Evolutionary conservation across 2,113 vertebrate species (phyloP).

Genomic region (Probosciger aterrimus): DNA sequence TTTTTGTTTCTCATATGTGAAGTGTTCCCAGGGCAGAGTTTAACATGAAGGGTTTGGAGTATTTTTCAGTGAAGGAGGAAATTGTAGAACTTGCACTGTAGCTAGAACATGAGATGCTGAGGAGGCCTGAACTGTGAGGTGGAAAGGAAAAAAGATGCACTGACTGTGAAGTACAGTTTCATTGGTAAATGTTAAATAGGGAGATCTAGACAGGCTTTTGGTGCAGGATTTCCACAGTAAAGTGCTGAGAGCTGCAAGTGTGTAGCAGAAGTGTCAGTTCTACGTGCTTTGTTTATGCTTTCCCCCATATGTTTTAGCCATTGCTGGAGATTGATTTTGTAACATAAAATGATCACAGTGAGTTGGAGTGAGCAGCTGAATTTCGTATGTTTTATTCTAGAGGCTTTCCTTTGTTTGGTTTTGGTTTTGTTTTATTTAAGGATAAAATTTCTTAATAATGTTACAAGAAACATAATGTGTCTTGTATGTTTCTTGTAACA

Average conservation of each 20-base stretch:
- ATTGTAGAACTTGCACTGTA: neutral
- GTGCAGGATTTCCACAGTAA: neutral
- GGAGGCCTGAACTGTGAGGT: neutral
- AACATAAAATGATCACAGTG: neutral
- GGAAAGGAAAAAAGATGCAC: neutral
- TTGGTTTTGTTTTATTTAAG: neutral
- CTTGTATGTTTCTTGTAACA: no score
- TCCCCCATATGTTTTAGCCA: accelerated
- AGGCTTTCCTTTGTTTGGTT: accelerated
- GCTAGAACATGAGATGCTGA: neutral
- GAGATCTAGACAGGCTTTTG: neutral
- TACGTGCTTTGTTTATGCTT: neutral
- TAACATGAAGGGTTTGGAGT: neutral
- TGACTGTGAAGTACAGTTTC: neutral
- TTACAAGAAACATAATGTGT: neutral
- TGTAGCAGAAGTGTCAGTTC: neutral
- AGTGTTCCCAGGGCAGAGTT: neutral
- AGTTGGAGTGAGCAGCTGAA: neutral
- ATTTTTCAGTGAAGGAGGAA: neutral
- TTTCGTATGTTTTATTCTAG: neutral
- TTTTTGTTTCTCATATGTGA: neutral
- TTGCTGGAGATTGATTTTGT: neutral
- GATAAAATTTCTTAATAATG: neutral
- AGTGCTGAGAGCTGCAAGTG: neutral
- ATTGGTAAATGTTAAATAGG: neutral